A percentile compares a stretch with the other conserved stretches of the same genome.
phyloP scores from a whole-genome alignment of 2,797 vertebrate genomes.

The Lutjanus argentimaculatus region DNA sequence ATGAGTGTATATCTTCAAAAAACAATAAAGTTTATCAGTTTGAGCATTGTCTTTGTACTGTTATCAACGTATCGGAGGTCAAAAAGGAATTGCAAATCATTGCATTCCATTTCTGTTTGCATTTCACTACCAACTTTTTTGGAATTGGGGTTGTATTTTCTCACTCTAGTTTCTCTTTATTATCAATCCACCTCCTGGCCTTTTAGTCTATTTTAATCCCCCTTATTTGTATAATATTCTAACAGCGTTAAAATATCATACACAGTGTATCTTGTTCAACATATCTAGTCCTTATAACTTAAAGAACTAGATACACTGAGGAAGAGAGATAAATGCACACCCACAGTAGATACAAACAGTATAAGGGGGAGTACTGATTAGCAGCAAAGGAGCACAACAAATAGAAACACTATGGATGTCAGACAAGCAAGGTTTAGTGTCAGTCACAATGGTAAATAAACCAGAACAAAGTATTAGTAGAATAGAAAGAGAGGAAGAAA shows the following conservation, averaged over 20 bases:
- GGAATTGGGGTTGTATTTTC: neutral
- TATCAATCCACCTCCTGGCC: neutral
- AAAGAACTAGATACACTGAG: constrained; percentile 38
- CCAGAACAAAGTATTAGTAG: constrained; percentile 64
- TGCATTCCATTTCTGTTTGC: too few species aligned
- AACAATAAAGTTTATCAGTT: too few species aligned
- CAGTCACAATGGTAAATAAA: constrained; percentile 69
- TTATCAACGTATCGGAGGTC: too few species aligned
- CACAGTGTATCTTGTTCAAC: constrained; percentile 3
- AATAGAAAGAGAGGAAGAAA: constrained; percentile 79
- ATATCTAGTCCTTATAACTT: constrained; percentile 7
- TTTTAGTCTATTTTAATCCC: constrained; percentile 16
- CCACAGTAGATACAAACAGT: constrained; percentile 45
- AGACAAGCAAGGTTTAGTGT: constrained; percentile 74
- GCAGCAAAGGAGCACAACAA: constrained; percentile 71
- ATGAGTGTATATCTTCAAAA: too few species aligned
- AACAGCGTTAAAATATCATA: constrained; percentile 49
- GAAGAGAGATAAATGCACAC: constrained; percentile 45
- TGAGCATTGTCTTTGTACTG: too few species aligned
- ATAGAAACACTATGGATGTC: constrained; percentile 78
- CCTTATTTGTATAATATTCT: constrained; percentile 47
- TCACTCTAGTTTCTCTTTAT: constrained; percentile 5
- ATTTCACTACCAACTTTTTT: too few species aligned
- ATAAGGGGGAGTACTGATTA: constrained; percentile 57
- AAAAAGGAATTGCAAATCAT: too few species aligned